Evolutionary conservation across 2,888 invertebrate genomes (phyloP), one percentile per base, ranked within the genome.

Genomic region (Diarsia mendica): DNA sequence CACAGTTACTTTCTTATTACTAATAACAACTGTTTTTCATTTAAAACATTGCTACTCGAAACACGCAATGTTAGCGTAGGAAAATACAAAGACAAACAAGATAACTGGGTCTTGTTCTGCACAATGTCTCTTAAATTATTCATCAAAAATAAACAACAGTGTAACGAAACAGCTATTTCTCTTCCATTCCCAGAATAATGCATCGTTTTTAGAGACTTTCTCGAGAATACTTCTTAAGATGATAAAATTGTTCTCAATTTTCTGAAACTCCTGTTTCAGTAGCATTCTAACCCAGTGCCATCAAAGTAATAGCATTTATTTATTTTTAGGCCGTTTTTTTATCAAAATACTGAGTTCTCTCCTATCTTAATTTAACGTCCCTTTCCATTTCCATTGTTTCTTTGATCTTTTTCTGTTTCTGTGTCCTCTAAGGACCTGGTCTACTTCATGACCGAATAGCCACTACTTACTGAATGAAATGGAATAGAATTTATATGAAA

Each of bases 61-160:
- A 66, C 18, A 61, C 60, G 15, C 13, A 18, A 23, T 28, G 46
- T 65, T 71, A 65, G 28, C 55, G 33, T n/a, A 64, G 33, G 48
- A 65, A 75, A 60, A 44, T 65, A 70, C 44, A 61, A 71, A 68
- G 55, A 67, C 23, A 63, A 63, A 71, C n/a, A 48, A 23, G 11
- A 28, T n/a, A 61, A 20, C 18, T 15, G 46, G 23, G 28, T 80
- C 48, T 61, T 20, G 23, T 75, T 49, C 61, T 15, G 46, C 20
- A 67, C 58, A 80, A 70, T 39, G 28, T 53, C 10, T 60, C 33
- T 64, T 80, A 64, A 80, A 80, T 67, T 80, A 75, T 80, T 71
- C 67, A 75, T 76, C 33, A 53, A 44, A 53, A 33, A 60, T 66
- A 71, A 80, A 76, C 44, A 76, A 80, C 53, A 44, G 44, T 58